These are phyloP conservation scores for Uria lomvia DNA, from an alignment of 2,113 vertebrate species.

Conservation along the genomic window DNA sequence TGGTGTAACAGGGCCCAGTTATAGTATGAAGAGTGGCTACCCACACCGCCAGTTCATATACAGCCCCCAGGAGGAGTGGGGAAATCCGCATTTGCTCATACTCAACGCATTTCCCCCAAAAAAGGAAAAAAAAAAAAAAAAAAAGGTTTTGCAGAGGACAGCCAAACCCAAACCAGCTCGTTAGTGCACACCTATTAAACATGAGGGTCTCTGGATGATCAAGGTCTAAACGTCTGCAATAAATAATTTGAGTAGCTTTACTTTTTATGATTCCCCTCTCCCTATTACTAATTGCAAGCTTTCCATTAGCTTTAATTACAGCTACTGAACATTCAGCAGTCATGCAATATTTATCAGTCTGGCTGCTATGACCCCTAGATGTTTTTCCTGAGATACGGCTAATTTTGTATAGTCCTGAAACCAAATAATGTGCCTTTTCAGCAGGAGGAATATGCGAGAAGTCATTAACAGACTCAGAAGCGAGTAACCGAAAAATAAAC, in stretches of 20 bases:
- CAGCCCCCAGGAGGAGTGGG: background rate
- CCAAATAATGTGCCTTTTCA: background rate
- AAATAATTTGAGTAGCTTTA: background rate
- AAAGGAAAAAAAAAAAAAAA: background rate
- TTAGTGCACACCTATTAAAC: background rate
- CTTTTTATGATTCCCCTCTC: background rate
- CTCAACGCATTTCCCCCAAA: background rate
- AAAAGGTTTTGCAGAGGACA: background rate
- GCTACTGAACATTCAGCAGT: background rate
- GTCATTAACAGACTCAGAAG: background rate
- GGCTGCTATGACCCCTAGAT: background rate
- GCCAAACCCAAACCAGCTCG: background rate
- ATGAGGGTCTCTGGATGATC: background rate
- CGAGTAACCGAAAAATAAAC: background rate
- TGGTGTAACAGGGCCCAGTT: background rate
- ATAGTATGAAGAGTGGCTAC: rapidly evolving
- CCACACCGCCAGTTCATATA: background rate
- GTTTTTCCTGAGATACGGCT: background rate
- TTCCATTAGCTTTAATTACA: constrained; percentile 23
- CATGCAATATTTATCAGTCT: background rate
- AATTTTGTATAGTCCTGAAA: background rate
- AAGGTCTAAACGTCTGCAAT: background rate
- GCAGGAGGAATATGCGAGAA: rapidly evolving
- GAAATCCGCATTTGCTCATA: background rate
- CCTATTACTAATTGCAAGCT: background rate